Percentiles rank a stretch among this genome's conserved stretches.
Conservation (phyloP, 2,113 vertebrate genomes). For the Phoxinus phoxinus region DNA sequence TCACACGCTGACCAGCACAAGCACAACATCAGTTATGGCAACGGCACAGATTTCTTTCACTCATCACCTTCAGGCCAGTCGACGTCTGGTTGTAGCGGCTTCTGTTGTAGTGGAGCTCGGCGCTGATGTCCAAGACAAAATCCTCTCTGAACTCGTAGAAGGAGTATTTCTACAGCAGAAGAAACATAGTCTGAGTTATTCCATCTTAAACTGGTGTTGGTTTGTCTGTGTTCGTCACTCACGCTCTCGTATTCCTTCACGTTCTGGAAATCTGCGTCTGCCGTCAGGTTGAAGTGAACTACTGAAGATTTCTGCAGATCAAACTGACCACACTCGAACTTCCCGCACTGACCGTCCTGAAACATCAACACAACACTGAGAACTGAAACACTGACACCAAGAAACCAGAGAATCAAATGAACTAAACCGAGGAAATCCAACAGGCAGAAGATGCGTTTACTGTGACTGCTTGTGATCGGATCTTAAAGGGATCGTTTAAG, state of each 20-base stretch:
- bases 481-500: no score
- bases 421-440: no score
- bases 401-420: not conserved
- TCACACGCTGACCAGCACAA: not conserved
- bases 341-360: not conserved
- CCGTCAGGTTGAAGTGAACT: not conserved
- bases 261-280: not conserved
- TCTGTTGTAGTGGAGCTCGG: slow-evolving; percentile 33
- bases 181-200: not conserved
- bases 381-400: not conserved
- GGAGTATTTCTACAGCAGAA: slow-evolving; percentile 20
- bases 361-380: slow-evolving; percentile 1
- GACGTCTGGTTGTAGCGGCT: slow-evolving; percentile 28
- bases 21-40: not conserved
- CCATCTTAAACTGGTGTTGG: not conserved
- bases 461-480: not conserved
- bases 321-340: slow-evolving; percentile 7
- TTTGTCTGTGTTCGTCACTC: slow-evolving; percentile 17
- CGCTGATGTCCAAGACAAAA: not conserved
- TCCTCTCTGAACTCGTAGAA: slow-evolving; percentile 31
- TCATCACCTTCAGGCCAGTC: not conserved
- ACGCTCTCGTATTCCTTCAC: not conserved
- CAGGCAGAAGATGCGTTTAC: not conserved
- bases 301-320: not conserved
- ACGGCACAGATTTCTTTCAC: not conserved